phyloP scores from a whole-genome alignment of 2,888 invertebrate genomes.

The Drosophila peninsularis region DNA sequence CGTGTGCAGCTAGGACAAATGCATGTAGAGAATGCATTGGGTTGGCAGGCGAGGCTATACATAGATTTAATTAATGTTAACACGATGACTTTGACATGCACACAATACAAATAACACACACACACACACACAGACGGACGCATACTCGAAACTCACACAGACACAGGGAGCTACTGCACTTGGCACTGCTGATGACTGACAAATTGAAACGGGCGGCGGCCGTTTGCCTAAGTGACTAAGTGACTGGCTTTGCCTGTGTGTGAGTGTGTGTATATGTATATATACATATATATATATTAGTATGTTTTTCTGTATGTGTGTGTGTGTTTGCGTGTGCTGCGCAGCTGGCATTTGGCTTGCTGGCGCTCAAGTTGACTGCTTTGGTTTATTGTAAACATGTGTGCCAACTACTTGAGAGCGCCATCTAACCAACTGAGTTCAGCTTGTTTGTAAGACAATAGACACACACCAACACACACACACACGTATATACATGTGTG shows the following conservation, averaged over 20 bases:
- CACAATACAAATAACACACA: conserved; percentile 65
- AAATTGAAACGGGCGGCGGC: conserved; percentile 67
- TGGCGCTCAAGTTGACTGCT: conserved; percentile 68
- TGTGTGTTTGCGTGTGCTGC: conserved; percentile 27
- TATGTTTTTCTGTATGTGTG: neutral
- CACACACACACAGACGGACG: conserved; percentile 12
- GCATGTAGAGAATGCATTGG: conserved; percentile 33
- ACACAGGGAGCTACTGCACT: conserved; percentile 36
- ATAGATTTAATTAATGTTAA: conserved; percentile 80
- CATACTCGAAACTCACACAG: conserved; percentile 4
- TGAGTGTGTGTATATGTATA: conserved; percentile 3
- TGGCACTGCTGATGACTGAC: conserved; percentile 71
- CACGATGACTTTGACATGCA: conserved; percentile 77
- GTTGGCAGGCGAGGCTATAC: conserved; percentile 47
- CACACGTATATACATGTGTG: neutral
- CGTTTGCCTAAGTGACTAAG: conserved; percentile 65
- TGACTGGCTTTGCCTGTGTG: conserved; percentile 57
- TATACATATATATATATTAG: neutral
- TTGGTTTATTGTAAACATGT: conserved; percentile 76
- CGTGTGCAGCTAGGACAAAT: conserved; percentile 40
- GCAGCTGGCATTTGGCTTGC: conserved; percentile 68
- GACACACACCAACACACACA: conserved; percentile 21
- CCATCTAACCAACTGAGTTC: conserved; percentile 34
- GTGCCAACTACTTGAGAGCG: conserved; percentile 66
- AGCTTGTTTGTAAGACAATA: conserved; percentile 49